Evolutionary conservation across 2,113 vertebrate species (phyloP).

Genomic region (Canis aureus): DNA sequence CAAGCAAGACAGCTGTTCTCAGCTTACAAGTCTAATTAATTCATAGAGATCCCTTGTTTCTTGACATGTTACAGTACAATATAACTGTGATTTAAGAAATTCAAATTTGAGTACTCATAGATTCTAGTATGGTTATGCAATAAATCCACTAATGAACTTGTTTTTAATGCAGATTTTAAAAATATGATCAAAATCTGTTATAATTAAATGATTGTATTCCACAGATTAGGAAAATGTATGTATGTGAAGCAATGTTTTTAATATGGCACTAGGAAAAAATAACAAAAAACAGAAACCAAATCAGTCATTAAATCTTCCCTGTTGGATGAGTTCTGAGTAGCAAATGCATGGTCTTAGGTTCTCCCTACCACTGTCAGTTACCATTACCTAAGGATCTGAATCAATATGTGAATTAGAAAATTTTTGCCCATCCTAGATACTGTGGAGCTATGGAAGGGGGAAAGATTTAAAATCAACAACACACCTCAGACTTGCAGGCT

Average conservation of each 20-base stretch:
- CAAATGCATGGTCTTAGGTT: neutral
- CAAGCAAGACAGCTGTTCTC: neutral
- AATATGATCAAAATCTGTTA: neutral
- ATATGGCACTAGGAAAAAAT: neutral
- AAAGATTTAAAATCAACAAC: conserved; percentile 35
- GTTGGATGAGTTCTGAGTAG: neutral
- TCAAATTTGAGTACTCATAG: neutral
- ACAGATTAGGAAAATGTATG: neutral
- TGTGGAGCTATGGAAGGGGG: neutral
- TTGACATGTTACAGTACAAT: neutral
- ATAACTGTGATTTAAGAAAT: conserved; percentile 29
- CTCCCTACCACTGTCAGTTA: neutral
- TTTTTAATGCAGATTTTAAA: neutral
- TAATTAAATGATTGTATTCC: neutral
- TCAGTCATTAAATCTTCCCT: neutral
- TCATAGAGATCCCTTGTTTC: neutral
- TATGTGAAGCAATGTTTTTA: neutral
- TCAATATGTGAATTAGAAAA: neutral
- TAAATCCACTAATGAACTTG: neutral
- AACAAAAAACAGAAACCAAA: conserved; percentile 39
- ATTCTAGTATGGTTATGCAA: neutral
- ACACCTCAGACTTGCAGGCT: neutral
- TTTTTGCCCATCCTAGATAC: neutral
- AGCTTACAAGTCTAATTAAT: neutral
- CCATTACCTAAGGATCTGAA: neutral